Evolutionary conservation across 30 jellyfish, hydroid and myxozoan species (phyloP).

Genomic region (Cassiopea andromeda): DNA sequence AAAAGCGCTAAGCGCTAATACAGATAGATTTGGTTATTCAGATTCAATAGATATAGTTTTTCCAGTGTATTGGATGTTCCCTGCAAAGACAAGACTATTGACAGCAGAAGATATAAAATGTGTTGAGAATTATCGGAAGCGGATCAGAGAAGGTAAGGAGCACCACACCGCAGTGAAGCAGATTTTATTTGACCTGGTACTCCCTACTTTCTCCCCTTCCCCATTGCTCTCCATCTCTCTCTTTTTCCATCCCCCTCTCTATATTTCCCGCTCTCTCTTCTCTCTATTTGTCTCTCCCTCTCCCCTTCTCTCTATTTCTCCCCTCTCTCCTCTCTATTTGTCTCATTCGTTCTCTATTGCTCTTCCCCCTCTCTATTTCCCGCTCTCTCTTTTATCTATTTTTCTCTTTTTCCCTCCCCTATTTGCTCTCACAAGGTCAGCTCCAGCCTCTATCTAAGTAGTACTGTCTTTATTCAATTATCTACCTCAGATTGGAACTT

Average conservation of each 20-base stretch:
- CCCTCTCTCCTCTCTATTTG: background rate
- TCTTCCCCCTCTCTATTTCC: background rate
- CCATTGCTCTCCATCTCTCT: background rate
- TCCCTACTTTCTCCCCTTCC: background rate
- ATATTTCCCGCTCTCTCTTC: background rate
- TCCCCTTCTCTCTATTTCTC: background rate
- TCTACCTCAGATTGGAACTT: too few species aligned
- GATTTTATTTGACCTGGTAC: too few species aligned
- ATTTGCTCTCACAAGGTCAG: too few species aligned
- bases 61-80: constrained; percentile 81
- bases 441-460: too few species aligned
- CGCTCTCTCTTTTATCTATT: background rate
- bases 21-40: constrained; percentile 58
- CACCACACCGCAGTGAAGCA: too few species aligned
- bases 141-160: constrained; percentile 72
- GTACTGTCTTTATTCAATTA: too few species aligned
- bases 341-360: background rate
- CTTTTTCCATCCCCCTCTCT: background rate
- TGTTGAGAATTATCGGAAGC: constrained; percentile 70
- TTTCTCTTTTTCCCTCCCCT: background rate
- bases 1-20: constrained; percentile 29
- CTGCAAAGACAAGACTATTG: constrained; percentile 81
- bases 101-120: constrained; percentile 73
- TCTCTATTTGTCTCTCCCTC: background rate
- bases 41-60: constrained; percentile 87